phyloP scores from a whole-genome alignment of 2,797 vertebrate genomes.

The Peromyscus melanophrys region DNA sequence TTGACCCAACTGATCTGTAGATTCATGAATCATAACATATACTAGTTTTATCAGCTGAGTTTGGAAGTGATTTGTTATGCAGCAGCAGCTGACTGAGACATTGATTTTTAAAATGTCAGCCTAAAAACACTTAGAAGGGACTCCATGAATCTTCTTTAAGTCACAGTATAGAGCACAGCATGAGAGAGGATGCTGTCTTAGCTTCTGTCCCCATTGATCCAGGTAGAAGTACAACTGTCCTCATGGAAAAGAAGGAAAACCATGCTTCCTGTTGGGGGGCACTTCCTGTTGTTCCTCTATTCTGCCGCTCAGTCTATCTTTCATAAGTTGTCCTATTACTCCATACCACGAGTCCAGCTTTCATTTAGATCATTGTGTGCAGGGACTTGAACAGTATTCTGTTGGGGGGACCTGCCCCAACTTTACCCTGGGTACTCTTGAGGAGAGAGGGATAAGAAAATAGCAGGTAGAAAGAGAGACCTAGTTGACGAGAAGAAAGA shows the following conservation, averaged over 20 bases:
- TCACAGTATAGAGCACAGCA: background rate
- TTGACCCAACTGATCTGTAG: background rate
- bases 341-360: background rate
- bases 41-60: background rate
- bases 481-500: too few species aligned
- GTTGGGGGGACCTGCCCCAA: too few species aligned
- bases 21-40: background rate
- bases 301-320: background rate
- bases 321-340: background rate
- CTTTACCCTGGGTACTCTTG: too few species aligned
- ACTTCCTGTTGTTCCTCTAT: background rate
- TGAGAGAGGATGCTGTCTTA: background rate
- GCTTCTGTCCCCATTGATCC: background rate
- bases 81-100: constrained; percentile 42
- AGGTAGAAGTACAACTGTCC: background rate
- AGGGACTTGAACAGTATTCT: background rate
- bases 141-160: background rate
- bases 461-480: too few species aligned
- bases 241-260: background rate
- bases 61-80: background rate
- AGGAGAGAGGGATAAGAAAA: too few species aligned
- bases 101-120: background rate
- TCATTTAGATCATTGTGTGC: background rate
- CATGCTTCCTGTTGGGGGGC: fast-evolving
- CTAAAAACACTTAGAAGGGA: background rate